Conservation (phyloP, 2,888 invertebrate genomes). For the Disparrhopalites patrizii region DNA sequence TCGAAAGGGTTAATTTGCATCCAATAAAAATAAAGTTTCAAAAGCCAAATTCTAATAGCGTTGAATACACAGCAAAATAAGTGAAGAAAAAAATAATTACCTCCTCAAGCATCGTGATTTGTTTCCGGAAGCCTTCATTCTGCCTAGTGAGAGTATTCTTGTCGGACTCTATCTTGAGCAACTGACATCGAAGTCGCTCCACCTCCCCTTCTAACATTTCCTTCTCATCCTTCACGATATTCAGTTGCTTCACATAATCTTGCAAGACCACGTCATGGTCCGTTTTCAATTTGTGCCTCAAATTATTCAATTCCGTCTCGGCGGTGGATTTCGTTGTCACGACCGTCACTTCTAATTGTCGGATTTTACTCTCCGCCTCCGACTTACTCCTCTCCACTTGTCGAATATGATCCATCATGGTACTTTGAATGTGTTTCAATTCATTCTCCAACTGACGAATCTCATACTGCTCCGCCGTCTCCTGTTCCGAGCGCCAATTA, state of each 20-base stretch:
- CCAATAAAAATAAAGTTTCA: too few species aligned
- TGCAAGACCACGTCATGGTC: constrained; percentile 37
- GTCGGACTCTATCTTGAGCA: constrained; percentile 38
- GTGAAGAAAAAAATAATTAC: constrained; percentile 4
- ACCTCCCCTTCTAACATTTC: constrained; percentile 36
- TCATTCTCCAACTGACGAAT: constrained; percentile 40
- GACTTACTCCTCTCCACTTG: constrained; percentile 38
- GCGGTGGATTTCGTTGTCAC: constrained; percentile 39
- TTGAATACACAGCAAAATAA: background rate
- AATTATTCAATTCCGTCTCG: constrained; percentile 35
- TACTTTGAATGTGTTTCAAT: constrained; percentile 32
- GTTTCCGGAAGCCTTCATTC: constrained; percentile 36
- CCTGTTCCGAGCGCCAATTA: constrained; percentile 41
- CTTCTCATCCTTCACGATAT: constrained; percentile 33
- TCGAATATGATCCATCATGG: constrained; percentile 40
- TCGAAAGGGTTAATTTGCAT: too few species aligned
- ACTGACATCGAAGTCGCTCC: constrained; percentile 26
- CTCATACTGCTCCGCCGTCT: constrained; percentile 41
- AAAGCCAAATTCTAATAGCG: too few species aligned
- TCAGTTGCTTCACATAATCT: constrained; percentile 31
- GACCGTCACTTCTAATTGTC: constrained; percentile 35
- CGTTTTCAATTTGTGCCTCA: constrained; percentile 33
- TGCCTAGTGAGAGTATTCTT: constrained; percentile 35
- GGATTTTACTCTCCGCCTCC: constrained; percentile 44
- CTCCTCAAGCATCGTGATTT: constrained; percentile 30